Evolutionary conservation across 2,888 invertebrate species (phyloP), one percentile per base, ranked within the genome.

Genomic region (Protonemura montana): DNA sequence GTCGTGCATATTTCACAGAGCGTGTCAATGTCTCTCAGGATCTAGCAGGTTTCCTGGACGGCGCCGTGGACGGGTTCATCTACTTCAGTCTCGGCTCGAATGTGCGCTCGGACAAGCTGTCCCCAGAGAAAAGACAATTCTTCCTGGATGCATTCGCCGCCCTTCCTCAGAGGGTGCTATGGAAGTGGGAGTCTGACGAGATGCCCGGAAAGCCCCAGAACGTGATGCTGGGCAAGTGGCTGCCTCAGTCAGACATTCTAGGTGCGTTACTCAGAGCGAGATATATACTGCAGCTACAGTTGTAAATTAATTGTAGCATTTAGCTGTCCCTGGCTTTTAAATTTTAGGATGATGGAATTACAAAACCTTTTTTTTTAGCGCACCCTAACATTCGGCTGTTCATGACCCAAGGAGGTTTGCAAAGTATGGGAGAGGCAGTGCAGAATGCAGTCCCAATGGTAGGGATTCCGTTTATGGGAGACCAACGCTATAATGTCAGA

Each of bases 61-160:
- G 89, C 25, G 91, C 92, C 2, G 89, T 89, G 59, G 88, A 92
- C 87, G 93, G 93, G 1, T 92, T 91, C 25, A 91, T 93, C 85
- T 92, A 91, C 89, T 92, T 93, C 86, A 93, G 92, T 88, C 90
- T 93, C 83, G 93, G 93, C 83, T 92, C 92, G 85, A 91, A 92
- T 87, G 89, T 93, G 6, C 90, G 91, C 86, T 91, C 92, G 86
- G 90, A 90, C 25, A 91, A 91, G 78, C 91, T 93, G 90, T 91
- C 92, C 0, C 87, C 89, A 2, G 90, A 91, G 16, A 91, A 91
- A 86, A 87, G 91, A 6, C 88, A 90, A 27, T 89, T 91, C 26
- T 91, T 93, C 86, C 88, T 93, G 0, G 89, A 90, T 13, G 92
- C 91, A 0, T 92, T 93, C 85, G 89, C 90, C 0, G 89, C 90